Conservation (phyloP, 2,113 vertebrate species). For the Chascanopsetta lugubris region DNA sequence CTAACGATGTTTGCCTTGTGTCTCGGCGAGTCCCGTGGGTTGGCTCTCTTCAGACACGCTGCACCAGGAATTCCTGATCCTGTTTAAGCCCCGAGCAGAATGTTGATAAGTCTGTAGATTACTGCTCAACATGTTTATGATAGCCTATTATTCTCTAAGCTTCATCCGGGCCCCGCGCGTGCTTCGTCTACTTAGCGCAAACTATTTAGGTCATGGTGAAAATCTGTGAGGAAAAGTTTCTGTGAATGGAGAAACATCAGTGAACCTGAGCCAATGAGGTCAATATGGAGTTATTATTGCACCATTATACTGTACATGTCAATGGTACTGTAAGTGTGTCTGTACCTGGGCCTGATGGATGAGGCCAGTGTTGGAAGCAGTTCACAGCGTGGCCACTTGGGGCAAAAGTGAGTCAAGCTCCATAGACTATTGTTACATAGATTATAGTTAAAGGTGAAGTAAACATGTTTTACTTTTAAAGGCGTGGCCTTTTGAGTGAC, state of each 20-base stretch:
- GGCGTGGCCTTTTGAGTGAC: too few relatives aligned
- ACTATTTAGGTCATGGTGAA: slow-evolving; percentile 71
- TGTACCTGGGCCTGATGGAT: too few relatives aligned
- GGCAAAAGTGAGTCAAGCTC: too few relatives aligned
- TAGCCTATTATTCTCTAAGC: slow-evolving; percentile 75
- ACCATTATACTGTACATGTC: neutral
- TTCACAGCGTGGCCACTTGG: too few relatives aligned
- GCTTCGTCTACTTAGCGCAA: slow-evolving; percentile 69
- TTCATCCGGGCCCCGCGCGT: slow-evolving; percentile 61
- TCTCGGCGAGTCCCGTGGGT: slow-evolving; percentile 34
- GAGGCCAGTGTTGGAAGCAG: too few relatives aligned
- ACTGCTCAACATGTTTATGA: slow-evolving; percentile 78
- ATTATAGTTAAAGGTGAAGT: too few relatives aligned
- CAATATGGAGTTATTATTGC: neutral
- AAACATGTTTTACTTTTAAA: too few relatives aligned
- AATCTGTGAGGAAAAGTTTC: slow-evolving; percentile 32
- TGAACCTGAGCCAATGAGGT: slow-evolving; percentile 17
- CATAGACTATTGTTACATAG: too few relatives aligned
- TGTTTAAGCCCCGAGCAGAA: slow-evolving; percentile 68
- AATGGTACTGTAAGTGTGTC: too few relatives aligned
- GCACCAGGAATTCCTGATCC: slow-evolving; percentile 74
- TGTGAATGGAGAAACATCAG: slow-evolving; percentile 41
- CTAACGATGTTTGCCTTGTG: slow-evolving; percentile 38
- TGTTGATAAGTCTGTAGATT: slow-evolving; percentile 77
- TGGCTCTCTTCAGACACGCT: slow-evolving; percentile 40